A percentile compares a stretch with the other conserved stretches of the same genome.
Evolutionary conservation across 1,140 invertebrate genomes (phyloP).

Genomic region (Brachionus angularis): DNA sequence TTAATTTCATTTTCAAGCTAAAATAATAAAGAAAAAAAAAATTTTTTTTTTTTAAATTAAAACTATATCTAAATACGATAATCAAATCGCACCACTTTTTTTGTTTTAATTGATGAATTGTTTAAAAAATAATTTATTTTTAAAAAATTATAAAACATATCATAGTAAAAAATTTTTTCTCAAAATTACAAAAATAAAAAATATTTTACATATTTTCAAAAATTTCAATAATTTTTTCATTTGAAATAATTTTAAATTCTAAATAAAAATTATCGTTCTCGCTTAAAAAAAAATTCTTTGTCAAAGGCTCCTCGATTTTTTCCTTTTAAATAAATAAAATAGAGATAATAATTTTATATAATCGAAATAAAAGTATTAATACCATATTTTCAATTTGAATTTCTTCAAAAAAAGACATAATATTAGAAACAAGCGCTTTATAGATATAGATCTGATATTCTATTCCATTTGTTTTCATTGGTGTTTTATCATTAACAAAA

Average conservation of each 20-base stretch:
- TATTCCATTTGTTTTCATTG: background rate
- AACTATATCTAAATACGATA: background rate
- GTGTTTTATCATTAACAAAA: background rate
- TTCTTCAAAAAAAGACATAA: background rate
- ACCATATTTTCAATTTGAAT: conserved; percentile 13
- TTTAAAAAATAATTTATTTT: too few relatives aligned
- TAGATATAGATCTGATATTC: conserved; percentile 7
- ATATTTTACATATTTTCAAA: conserved; percentile 23
- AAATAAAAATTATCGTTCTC: background rate
- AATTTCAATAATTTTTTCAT: conserved; percentile 10
- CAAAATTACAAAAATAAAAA: background rate
- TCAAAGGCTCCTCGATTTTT: background rate
- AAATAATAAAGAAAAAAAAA: background rate
- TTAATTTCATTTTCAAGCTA: conserved; percentile 28
- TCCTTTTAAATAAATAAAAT: background rate
- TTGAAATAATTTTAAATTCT: background rate
- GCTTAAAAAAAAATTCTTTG: background rate
- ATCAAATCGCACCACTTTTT: background rate
- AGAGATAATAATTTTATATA: background rate
- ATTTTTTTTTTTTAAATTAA: background rate
- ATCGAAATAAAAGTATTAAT: background rate
- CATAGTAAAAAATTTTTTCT: too few relatives aligned
- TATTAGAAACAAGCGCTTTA: background rate
- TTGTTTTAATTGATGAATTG: too few relatives aligned
- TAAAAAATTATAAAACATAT: background rate